phyloP scores from a whole-genome alignment of 2,113 vertebrate species.

The Cephalopholis sonnerati region DNA sequence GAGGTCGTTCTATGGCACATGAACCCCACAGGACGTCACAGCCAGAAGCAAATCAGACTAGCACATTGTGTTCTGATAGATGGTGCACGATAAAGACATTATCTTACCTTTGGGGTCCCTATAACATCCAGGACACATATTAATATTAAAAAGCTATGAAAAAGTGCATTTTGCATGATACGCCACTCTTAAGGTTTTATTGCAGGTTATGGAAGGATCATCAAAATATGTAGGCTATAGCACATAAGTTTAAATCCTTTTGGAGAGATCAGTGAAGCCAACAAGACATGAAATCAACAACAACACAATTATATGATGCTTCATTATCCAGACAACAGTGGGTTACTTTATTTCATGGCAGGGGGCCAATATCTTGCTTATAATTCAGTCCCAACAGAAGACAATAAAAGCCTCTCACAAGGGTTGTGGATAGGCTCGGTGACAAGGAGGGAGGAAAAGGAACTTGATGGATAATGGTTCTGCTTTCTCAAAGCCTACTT shows the following conservation, averaged over 20 bases:
- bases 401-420: conserved; percentile 2
- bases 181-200: background rate
- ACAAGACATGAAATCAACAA: background rate
- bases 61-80: too few species aligned
- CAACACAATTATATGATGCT: background rate
- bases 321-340: background rate
- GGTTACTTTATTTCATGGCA: background rate
- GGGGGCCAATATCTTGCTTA: background rate
- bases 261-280: background rate
- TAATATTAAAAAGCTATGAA: background rate
- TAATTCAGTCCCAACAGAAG: conserved; percentile 7
- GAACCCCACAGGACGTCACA: too few species aligned
- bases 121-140: background rate
- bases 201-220: background rate
- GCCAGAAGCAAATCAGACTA: too few species aligned
- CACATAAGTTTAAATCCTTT: background rate
- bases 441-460: background rate
- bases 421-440: background rate
- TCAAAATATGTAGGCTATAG: background rate
- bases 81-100: too few species aligned
- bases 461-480: conserved; percentile 44
- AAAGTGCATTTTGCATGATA: background rate
- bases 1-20: too few species aligned
- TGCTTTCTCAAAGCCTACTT: conserved; percentile 36
- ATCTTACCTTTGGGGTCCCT: background rate